Evolutionary conservation across 2,113 vertebrate species (phyloP), one percentile per base, ranked within the genome.

Genomic region (Serinus canaria): DNA sequence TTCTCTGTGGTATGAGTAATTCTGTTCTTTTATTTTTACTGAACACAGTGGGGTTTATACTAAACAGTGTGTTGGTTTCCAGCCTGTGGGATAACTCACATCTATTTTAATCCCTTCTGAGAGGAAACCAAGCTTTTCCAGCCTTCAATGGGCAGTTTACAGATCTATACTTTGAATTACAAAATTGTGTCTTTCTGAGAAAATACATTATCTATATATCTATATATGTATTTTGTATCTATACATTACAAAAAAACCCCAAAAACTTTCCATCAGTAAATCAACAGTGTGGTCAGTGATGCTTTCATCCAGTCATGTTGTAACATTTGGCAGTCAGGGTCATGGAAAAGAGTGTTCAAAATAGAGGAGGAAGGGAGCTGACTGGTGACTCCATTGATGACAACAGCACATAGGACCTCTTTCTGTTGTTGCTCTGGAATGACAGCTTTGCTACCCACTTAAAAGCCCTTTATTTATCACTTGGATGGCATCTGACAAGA

Each of bases 321-420:
- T 87, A 58, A 50, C n/a, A 27, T 69, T 69, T 6, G 19, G 43
- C 37, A 43, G 1, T 46, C 25, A 10, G 8, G 8, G 52, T 58
- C 15, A 28, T 4, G 9, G n/a, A 83, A 66, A 66, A 37, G 15
- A 4, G 20, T 9, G 16, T 27, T 94, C 68, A 77, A 91, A 70
- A 6, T 6, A 43, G 47, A 83, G 23, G 63, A 8, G 21, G n/a
- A 52, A 56, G 50, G 41, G 22, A 70, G 37, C 33, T 66, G 58
- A 24, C 7, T 46, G 35, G 16, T 62, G 31, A 18, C 25, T 67
- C 47, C 35, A n/a, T 31, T 0, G 0, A n/a, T 1, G 5, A 12
- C 2, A 17, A 11, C 5, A 81, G 37, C 23, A 50, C 39, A 47
- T 3, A 58, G 10, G 20, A 81, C 22, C 37, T 83, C 59, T 73